Conservation (phyloP, 2,888 invertebrate genomes). For the Alitta virens region DNA sequence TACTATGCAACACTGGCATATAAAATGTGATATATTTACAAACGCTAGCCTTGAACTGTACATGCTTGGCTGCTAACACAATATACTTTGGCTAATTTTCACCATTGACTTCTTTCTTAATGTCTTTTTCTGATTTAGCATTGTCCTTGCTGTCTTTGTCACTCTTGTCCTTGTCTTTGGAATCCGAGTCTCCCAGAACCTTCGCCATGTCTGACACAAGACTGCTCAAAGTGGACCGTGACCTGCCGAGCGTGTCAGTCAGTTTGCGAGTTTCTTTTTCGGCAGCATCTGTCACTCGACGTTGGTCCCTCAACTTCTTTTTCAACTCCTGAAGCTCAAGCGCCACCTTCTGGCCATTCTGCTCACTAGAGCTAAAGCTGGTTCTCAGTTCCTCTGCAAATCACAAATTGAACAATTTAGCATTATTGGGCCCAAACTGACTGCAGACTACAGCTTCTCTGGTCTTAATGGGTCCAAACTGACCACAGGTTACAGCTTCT, state of each 20-base stretch:
- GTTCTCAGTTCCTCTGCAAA: slow-evolving; percentile 63
- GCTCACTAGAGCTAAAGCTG: slow-evolving; percentile 63
- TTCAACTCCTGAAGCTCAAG: slow-evolving; percentile 59
- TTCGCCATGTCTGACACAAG: neutral
- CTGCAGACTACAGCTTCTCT: too few species aligned
- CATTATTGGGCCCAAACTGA: too few species aligned
- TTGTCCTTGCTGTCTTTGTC: too few species aligned
- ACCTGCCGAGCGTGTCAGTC: slow-evolving; percentile 7
- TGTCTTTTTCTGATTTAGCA: neutral
- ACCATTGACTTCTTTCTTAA: slow-evolving; percentile 10
- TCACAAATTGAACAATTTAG: too few species aligned
- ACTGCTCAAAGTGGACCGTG: neutral
- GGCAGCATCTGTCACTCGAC: slow-evolving; percentile 18
- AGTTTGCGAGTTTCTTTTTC: slow-evolving; percentile 13
- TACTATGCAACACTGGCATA: too few species aligned
- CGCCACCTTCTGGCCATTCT: slow-evolving; percentile 64
- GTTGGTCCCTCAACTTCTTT: slow-evolving; percentile 28
- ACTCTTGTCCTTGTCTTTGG: neutral
- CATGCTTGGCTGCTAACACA: neutral
- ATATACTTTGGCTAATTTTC: slow-evolving; percentile 8
- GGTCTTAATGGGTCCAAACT: too few species aligned
- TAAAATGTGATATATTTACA: too few species aligned
- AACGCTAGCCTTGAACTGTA: too few species aligned
- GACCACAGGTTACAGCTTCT: too few species aligned
- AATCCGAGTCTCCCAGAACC: neutral